phyloP scores from a whole-genome alignment of 2,888 invertebrate genomes.

The Mythimna vitellina region DNA sequence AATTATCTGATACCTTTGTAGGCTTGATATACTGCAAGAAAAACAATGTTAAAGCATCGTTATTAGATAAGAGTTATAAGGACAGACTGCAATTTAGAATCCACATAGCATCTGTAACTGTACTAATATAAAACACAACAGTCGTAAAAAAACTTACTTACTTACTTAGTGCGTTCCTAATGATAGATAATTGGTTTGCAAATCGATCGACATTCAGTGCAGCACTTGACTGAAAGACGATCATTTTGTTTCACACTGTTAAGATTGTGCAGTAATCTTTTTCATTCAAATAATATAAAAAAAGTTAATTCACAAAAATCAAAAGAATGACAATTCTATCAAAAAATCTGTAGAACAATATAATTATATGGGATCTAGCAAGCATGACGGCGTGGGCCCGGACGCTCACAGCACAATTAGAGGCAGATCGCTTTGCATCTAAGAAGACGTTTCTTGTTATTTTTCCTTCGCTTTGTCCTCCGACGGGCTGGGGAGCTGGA shows the following conservation, averaged over 20 bases:
- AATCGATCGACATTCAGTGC: too few species aligned
- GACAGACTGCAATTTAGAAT: too few species aligned
- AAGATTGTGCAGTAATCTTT: neutral
- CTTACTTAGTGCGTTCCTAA: too few species aligned
- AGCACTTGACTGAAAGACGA: too few species aligned
- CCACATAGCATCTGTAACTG: too few species aligned
- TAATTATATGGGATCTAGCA: slow-evolving; percentile 42
- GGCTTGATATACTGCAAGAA: slow-evolving; percentile 9
- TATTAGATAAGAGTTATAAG: neutral
- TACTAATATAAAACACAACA: too few species aligned
- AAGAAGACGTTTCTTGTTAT: slow-evolving; percentile 87
- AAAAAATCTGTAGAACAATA: slow-evolving; percentile 48
- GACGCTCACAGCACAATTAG: slow-evolving; percentile 76
- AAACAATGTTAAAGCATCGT: slow-evolving; percentile 11
- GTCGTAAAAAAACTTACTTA: too few species aligned
- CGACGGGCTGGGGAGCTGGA: slow-evolving; percentile 39
- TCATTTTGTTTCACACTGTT: too few species aligned
- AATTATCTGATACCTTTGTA: slow-evolving; percentile 73
- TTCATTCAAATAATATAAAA: neutral
- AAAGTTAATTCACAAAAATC: neutral
- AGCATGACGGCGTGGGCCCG: slow-evolving; percentile 47
- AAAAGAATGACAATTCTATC: slow-evolving; percentile 2
- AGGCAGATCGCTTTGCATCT: slow-evolving; percentile 84
- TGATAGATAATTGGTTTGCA: too few species aligned
- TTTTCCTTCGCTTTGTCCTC: slow-evolving; percentile 74